Evolutionary conservation across 2,113 vertebrate species (phyloP).

Genomic region (Dryoscopus gambensis): DNA sequence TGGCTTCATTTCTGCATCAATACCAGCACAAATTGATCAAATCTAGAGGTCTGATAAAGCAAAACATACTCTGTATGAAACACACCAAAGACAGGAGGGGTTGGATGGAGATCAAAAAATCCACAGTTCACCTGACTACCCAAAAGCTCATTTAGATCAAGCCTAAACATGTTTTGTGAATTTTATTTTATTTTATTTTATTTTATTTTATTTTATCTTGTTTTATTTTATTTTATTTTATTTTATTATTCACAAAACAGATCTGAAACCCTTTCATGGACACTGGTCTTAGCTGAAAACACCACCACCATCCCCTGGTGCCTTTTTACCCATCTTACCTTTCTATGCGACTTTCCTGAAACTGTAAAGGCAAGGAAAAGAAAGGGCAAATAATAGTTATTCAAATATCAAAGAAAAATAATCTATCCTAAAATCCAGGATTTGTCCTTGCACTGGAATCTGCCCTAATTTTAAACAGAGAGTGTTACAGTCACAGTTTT

Average conservation of each 20-base stretch:
- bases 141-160: neutral
- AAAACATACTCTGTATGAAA: neutral
- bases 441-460: neutral
- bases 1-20: neutral
- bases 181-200: neutral
- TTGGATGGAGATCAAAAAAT: neutral
- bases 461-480: neutral
- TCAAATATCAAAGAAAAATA: neutral
- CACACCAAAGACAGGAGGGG: neutral
- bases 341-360: neutral
- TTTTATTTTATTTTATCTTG: neutral
- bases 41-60: neutral
- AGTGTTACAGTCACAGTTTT: neutral
- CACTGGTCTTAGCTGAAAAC: neutral
- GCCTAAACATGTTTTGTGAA: neutral
- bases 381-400: neutral
- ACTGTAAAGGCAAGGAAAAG: neutral
- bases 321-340: neutral
- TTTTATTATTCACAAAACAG: neutral
- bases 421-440: neutral
- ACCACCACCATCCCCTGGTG: neutral
- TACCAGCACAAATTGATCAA: neutral
- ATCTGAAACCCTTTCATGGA: neutral
- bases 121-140: neutral
- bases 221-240: neutral